These are phyloP conservation scores for Lithophane leautieri DNA, from an alignment of 2,888 invertebrate species.

Conservation along the genomic window DNA sequence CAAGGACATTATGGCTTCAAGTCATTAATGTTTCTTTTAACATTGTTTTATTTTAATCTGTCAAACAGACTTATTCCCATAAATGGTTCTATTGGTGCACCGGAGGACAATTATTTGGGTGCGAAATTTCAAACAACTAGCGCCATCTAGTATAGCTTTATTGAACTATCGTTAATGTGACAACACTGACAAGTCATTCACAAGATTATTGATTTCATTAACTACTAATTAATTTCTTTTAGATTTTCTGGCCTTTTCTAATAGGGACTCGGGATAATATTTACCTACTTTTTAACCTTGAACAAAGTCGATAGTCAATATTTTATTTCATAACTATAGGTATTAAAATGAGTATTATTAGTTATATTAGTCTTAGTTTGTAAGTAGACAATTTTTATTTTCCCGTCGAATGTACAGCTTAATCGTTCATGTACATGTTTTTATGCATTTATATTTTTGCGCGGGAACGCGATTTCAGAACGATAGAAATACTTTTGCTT, in stretches of 20 bases:
- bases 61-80: slow-evolving; percentile 6
- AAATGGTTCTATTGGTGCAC: not conserved
- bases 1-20: slow-evolving; percentile 7
- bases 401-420: slow-evolving; percentile 42
- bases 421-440: slow-evolving; percentile 58
- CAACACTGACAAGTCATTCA: not conserved
- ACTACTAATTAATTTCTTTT: not conserved
- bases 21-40: not conserved
- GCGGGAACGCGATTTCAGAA: slow-evolving; percentile 72
- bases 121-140: slow-evolving; percentile 1
- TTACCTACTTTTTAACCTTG: slow-evolving; percentile 30
- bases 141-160: slow-evolving; percentile 38
- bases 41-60: slow-evolving; percentile 8
- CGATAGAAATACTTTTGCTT: slow-evolving; percentile 45
- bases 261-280: slow-evolving; percentile 25
- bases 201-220: not conserved
- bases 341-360: slow-evolving; percentile 86
- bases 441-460: slow-evolving; percentile 77
- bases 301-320: slow-evolving; percentile 69
- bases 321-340: slow-evolving; percentile 70
- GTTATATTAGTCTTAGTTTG: slow-evolving; percentile 75
- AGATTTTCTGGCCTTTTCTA: not conserved
- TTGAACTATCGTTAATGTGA: not conserved
- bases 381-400: slow-evolving; percentile 83
- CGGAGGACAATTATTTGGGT: not conserved